phyloP scores from a whole-genome alignment of 2,888 invertebrate species.

The Platycnemis pennipes region DNA sequence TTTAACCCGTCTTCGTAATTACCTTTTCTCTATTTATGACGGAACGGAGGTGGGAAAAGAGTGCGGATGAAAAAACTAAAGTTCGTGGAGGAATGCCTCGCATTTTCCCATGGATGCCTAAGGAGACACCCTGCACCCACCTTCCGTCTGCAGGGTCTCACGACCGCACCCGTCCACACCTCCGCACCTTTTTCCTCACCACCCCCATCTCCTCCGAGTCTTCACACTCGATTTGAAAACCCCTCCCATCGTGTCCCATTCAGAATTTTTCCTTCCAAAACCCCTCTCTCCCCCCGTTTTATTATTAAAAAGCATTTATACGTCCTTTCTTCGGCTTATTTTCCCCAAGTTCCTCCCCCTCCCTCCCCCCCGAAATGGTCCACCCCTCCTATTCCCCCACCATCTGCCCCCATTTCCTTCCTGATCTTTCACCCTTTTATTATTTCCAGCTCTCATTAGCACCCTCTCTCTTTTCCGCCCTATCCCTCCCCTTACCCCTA shows the following conservation, averaged over 20 bases:
- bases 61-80: not conserved
- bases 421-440: constrained; percentile 32
- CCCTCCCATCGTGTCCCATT: not conserved
- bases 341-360: not conserved
- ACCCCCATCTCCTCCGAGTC: not conserved
- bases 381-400: not conserved
- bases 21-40: not conserved
- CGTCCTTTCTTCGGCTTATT: constrained; percentile 33
- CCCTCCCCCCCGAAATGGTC: not conserved
- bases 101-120: not conserved
- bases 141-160: not conserved
- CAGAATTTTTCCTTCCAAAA: not conserved
- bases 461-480: constrained; percentile 23
- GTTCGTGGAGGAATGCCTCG: not conserved
- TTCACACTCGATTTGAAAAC: constrained; percentile 65
- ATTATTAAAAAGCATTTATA: constrained; percentile 52
- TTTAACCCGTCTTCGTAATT: not conserved
- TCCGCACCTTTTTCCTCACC: not conserved
- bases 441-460: constrained; percentile 67
- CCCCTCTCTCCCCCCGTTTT: not conserved
- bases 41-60: not conserved
- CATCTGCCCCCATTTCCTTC: constrained; percentile 44
- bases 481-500: not conserved
- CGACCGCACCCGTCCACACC: constrained; percentile 33
- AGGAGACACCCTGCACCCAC: not conserved